Base-by-base conservation (phyloP, 2,113 vertebrate species). In the Holacanthus passer region DNA sequence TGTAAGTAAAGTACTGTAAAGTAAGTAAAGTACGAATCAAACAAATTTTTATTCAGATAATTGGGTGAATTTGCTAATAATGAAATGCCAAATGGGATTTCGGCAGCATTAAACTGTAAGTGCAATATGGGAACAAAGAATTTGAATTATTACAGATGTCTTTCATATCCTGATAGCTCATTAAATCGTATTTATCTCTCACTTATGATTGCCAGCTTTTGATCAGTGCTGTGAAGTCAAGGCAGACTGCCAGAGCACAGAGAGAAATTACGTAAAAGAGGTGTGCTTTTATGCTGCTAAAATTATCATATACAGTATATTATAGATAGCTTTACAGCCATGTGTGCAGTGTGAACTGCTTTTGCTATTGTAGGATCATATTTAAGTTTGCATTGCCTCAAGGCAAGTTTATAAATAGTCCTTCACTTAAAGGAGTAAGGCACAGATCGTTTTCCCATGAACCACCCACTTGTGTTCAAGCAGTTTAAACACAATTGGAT, bases 391-490 rank as follows among this genome's bases (percentile, higher is more conserved):
- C 52, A 53, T 56, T 55, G 64, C 37, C 3, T 29, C 3, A 7
- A 59, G 24, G 37, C 50, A 73, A 59, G 45, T 55, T 66, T 81
- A 55, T 76, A 75, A 88, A 79, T 69, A 85, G 41, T 22, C 19
- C 45, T 68, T 77, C 55, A 69, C 19, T 50, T 45, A 35, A 70
- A 39, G 20, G 11, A 71, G 45, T 16, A 52, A 37, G n/a, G 63
- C 27, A 24, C 8, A 24, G 17, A 66, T 50, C 17, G 73, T n/a
- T 56, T 41, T 7, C 6, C 43, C 43, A 3, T 59, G 39, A 77
- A 74, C 64, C 71, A 45, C 53, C 52, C 39, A 77, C 72, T 22
- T 14, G 67, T 75, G 41, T 74, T 68, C 3, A 37, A 50, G 14
- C 35, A 62, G 73, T 73, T 64, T 19, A 39, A 41, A 65, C 35